Conservation (phyloP, 2,797 vertebrate genomes). For the Nothura maculosa region DNA sequence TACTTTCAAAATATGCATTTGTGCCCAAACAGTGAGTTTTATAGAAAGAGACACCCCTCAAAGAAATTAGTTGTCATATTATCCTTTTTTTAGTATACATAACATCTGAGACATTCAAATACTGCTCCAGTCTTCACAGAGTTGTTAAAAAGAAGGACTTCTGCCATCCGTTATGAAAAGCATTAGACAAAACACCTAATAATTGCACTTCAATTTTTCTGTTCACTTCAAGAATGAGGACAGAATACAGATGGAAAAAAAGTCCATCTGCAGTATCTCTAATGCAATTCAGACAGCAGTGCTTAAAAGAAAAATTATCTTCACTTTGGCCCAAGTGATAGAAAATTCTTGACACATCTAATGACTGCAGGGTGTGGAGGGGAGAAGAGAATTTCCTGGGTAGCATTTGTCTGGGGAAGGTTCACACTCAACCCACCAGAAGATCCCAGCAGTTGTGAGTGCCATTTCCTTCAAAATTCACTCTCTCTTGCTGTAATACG, state of each 20-base stretch:
- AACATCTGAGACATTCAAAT: not conserved
- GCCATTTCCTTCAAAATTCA: not conserved
- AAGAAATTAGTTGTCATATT: not conserved
- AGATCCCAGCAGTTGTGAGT: not conserved
- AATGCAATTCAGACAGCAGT: not conserved
- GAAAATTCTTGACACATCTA: not conserved
- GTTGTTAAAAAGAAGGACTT: not conserved
- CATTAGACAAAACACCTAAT: conserved; percentile 4
- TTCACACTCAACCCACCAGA: not conserved
- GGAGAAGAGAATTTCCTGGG: not conserved
- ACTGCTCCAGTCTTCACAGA: not conserved
- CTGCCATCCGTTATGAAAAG: not conserved
- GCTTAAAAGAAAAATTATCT: not conserved
- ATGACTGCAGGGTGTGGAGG: not conserved
- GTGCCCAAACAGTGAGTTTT: not conserved
- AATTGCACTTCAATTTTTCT: not conserved
- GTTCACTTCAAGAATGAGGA: not conserved
- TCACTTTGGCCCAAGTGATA: not conserved
- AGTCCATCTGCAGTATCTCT: not conserved
- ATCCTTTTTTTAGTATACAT: not conserved
- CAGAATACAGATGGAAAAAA: not conserved
- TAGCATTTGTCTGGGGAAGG: not conserved
- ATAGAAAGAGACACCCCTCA: not conserved
- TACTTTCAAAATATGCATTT: not conserved
- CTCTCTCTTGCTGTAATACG: not conserved